Conservation (phyloP, 2,797 vertebrate genomes). For the Pantherophis vulpinus region DNA sequence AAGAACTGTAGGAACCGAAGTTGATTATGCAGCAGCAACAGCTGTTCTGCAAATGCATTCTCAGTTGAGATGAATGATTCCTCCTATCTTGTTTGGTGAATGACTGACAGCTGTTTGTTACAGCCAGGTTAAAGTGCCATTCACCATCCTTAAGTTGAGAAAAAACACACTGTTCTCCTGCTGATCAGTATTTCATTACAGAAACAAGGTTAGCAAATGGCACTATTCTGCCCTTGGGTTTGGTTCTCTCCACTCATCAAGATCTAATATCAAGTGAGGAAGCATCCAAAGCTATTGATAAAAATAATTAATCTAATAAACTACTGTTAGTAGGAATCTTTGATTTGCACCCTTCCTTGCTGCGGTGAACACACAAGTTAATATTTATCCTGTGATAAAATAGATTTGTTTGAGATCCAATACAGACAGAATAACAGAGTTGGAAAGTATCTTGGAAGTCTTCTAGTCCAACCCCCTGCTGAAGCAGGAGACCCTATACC, state of each 20-base stretch:
- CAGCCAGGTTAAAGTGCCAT: background rate
- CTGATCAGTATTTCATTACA: background rate
- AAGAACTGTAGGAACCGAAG: background rate
- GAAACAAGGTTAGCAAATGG: background rate
- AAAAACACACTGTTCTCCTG: background rate
- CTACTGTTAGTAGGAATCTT: background rate
- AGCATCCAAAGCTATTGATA: background rate
- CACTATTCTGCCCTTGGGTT: background rate
- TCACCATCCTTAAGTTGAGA: background rate
- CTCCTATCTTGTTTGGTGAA: background rate
- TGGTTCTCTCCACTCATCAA: background rate
- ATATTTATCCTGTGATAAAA: background rate
- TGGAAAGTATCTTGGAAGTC: background rate
- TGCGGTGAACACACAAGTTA: background rate
- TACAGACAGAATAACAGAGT: background rate
- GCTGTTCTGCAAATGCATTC: background rate
- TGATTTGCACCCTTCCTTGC: background rate
- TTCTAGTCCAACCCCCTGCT: background rate
- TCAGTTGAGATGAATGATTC: background rate
- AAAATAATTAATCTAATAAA: background rate
- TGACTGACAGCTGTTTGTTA: background rate
- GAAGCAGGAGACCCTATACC: background rate
- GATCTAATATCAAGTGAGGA: background rate
- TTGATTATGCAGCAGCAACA: background rate
- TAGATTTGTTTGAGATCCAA: background rate